Evolutionary conservation across 1,140 invertebrate genomes (phyloP).

Genomic region (Drusus annulatus): DNA sequence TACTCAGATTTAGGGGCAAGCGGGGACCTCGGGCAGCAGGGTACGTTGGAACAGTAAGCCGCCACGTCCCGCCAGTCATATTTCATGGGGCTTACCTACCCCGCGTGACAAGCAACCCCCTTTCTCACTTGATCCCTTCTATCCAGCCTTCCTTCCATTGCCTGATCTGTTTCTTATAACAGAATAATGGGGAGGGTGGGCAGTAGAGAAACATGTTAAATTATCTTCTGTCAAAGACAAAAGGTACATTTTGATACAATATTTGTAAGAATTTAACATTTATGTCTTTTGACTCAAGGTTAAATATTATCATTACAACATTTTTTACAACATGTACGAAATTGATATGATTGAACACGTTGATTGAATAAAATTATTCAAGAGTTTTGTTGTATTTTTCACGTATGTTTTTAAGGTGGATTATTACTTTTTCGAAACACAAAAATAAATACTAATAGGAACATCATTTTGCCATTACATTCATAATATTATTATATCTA

Average conservation of each 20-base stretch:
- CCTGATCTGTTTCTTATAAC: slow-evolving; percentile 52
- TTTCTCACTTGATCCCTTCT: slow-evolving; percentile 42
- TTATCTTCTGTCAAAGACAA: background rate
- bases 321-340: too few relatives aligned
- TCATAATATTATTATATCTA: too few relatives aligned
- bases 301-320: too few relatives aligned
- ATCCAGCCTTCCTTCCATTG: slow-evolving; percentile 41
- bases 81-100: slow-evolving; percentile 54
- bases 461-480: too few relatives aligned
- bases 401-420: too few relatives aligned
- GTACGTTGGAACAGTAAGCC: slow-evolving; percentile 42
- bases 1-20: background rate
- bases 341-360: too few relatives aligned
- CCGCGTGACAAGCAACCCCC: slow-evolving; percentile 32
- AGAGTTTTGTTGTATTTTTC: too few relatives aligned
- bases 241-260: background rate
- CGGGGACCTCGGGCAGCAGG: background rate
- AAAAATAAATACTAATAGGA: too few relatives aligned
- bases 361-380: too few relatives aligned
- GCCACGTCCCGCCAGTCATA: slow-evolving; percentile 57
- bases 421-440: too few relatives aligned
- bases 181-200: slow-evolving; percentile 34
- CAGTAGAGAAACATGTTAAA: background rate
- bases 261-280: too few relatives aligned
- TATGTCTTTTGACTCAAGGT: too few relatives aligned